phyloP scores from a whole-genome alignment of 2,888 invertebrate genomes.

The Leptinotarsa peninsularis region DNA sequence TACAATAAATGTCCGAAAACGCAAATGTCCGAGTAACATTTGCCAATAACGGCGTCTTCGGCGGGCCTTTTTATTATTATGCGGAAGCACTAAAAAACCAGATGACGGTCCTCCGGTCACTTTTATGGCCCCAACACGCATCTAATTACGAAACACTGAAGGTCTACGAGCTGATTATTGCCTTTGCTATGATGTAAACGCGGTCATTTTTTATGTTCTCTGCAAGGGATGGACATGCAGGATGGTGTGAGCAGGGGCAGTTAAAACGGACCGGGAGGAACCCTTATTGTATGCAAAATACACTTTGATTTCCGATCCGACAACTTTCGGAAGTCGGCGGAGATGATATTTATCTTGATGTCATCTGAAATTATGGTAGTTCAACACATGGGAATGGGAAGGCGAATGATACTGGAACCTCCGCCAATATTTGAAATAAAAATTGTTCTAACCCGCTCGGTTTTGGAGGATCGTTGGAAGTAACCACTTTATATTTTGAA shows the following conservation, averaged over 20 bases:
- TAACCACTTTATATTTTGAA: too few relatives aligned
- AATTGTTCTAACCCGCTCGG: neutral
- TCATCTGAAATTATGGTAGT: conserved; percentile 3
- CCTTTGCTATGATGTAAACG: conserved; percentile 48
- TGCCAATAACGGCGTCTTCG: conserved; percentile 66
- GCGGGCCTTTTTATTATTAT: conserved; percentile 74
- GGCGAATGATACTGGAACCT: too few relatives aligned
- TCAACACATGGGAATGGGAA: neutral
- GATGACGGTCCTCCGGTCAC: conserved; percentile 67
- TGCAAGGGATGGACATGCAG: conserved; percentile 29
- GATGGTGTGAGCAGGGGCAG: conserved; percentile 5
- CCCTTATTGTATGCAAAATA: conserved; percentile 15
- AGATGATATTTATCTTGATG: neutral
- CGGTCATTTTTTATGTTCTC: conserved; percentile 45
- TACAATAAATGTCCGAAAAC: conserved; percentile 67
- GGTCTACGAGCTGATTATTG: conserved; percentile 55
- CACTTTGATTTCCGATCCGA: neutral
- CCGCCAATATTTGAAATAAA: neutral
- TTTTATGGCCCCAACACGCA: conserved; percentile 63
- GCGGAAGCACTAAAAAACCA: conserved; percentile 73
- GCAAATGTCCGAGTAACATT: conserved; percentile 67
- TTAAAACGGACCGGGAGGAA: neutral
- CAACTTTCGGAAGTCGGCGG: neutral
- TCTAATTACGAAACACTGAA: conserved; percentile 63
- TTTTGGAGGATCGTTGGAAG: too few relatives aligned